Percentiles rank a stretch among this genome's conserved stretches.
phyloP scores from a whole-genome alignment of 2,113 vertebrate species.

The Australoheros scitulus region DNA sequence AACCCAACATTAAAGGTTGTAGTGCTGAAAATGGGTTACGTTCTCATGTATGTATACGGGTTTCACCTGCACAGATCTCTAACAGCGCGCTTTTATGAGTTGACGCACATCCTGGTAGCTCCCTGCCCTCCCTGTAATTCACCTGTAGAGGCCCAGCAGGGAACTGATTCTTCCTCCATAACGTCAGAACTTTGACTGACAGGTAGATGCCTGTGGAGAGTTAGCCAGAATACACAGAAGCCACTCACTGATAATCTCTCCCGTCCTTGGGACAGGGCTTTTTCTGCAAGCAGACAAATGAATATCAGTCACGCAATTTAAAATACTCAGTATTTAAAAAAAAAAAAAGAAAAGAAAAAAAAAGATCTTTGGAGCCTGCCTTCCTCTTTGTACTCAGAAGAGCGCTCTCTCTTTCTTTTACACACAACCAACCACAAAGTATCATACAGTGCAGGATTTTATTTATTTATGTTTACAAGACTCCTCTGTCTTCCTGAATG shows the following conservation, averaged over 20 bases:
- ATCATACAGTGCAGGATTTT: constrained; percentile 25
- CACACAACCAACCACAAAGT: constrained; percentile 11
- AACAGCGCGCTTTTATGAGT: constrained; percentile 54
- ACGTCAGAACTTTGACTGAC: constrained; percentile 66
- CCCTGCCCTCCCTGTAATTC: constrained; percentile 45
- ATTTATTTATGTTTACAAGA: constrained; percentile 56
- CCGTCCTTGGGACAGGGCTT: constrained; percentile 34
- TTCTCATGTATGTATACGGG: neutral
- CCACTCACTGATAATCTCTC: constrained; percentile 51
- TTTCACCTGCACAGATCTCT: constrained; percentile 48
- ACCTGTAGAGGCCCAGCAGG: constrained; percentile 32
- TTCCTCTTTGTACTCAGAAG: constrained; percentile 8
- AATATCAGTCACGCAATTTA: constrained; percentile 65
- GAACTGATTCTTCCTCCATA: constrained; percentile 14
- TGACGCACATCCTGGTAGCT: neutral
- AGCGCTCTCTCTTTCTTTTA: neutral
- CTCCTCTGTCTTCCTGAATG: constrained; percentile 64
- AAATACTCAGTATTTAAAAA: constrained; percentile 25
- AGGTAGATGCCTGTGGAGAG: constrained; percentile 53
- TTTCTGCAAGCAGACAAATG: constrained; percentile 30
- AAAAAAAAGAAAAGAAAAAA: neutral
- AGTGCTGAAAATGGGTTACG: constrained; percentile 21
- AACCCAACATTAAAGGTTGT: neutral
- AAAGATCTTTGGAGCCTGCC: neutral
- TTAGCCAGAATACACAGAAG: constrained; percentile 57